Conservation (phyloP, 2,888 invertebrate genomes). For the Hypena proboscidalis region DNA sequence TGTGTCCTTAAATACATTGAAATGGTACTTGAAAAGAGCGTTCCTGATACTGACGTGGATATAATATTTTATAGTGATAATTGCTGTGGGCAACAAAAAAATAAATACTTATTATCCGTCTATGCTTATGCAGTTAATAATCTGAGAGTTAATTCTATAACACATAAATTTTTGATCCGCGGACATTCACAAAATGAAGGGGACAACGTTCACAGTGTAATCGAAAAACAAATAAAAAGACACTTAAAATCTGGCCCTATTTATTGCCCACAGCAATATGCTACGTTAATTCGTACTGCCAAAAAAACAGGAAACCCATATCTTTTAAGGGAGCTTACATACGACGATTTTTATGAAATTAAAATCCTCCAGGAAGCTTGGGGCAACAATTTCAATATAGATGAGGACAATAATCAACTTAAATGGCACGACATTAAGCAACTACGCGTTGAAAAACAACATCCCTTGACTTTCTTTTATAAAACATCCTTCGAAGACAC, state of each 20-base stretch:
- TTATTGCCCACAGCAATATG: conserved; percentile 28
- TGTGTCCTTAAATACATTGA: no score
- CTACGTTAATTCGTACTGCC: conserved; percentile 15
- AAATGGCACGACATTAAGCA: conserved; percentile 34
- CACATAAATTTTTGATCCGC: conserved; percentile 33
- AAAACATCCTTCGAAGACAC: conserved; percentile 14
- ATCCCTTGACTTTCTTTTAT: no score
- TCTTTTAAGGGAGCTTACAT: conserved; percentile 4
- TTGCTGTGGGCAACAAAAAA: conserved; percentile 36
- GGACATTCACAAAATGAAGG: conserved; percentile 38
- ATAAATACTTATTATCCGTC: conserved; percentile 26
- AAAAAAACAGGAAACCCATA: no score
- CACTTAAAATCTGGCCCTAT: conserved; percentile 25
- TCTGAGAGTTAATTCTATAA: conserved; percentile 24
- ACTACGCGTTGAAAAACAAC: conserved; percentile 32
- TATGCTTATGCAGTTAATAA: conserved; percentile 29
- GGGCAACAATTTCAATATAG: conserved; percentile 33
- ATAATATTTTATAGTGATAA: conserved; percentile 26
- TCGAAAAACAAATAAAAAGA: conserved; percentile 29
- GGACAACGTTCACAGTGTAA: conserved; percentile 30
- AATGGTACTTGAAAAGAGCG: conserved; percentile 1
- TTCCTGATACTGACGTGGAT: conserved; percentile 9
- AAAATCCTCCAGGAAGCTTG: conserved; percentile 29
- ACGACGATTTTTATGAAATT: conserved; percentile 2
- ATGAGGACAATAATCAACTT: conserved; percentile 29